Evolutionary conservation across 2,797 vertebrate species (phyloP).

Genomic region (Halcyon smyrnensis): DNA sequence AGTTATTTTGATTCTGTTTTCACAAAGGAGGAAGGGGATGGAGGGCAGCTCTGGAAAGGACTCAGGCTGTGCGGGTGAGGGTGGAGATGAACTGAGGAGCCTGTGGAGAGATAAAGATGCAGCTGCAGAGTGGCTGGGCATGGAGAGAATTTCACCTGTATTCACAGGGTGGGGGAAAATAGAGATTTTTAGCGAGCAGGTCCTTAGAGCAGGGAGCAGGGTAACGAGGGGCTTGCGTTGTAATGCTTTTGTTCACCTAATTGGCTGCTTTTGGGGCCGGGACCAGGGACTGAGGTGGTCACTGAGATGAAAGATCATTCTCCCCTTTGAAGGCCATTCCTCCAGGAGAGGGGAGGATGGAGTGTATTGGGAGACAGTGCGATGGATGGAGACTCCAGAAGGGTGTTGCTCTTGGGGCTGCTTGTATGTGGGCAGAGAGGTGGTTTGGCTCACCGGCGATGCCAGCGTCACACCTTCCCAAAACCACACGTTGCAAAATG

Average conservation of each 20-base stretch:
- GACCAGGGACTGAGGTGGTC: background rate
- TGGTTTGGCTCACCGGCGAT: background rate
- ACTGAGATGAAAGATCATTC: background rate
- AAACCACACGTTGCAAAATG: background rate
- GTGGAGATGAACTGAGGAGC: background rate
- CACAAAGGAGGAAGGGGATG: slow-evolving; percentile 65
- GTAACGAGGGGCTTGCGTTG: accelerated
- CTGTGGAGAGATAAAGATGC: background rate
- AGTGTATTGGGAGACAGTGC: background rate
- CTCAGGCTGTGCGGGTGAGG: background rate
- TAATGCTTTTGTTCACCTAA: background rate
- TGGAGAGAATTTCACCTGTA: background rate
- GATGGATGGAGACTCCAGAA: background rate
- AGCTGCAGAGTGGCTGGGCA: background rate
- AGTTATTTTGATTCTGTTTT: slow-evolving; percentile 71
- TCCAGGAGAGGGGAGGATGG: background rate
- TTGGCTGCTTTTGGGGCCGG: background rate
- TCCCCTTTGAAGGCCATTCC: background rate
- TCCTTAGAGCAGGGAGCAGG: background rate
- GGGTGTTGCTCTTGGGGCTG: background rate
- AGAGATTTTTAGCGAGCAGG: background rate
- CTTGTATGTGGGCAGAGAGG: background rate
- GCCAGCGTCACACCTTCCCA: background rate
- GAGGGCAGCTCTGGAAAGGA: slow-evolving; percentile 37
- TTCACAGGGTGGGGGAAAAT: background rate